Evolutionary conservation across 2,113 vertebrate genomes (phyloP).

Genomic region (Macrotis lagotis): DNA sequence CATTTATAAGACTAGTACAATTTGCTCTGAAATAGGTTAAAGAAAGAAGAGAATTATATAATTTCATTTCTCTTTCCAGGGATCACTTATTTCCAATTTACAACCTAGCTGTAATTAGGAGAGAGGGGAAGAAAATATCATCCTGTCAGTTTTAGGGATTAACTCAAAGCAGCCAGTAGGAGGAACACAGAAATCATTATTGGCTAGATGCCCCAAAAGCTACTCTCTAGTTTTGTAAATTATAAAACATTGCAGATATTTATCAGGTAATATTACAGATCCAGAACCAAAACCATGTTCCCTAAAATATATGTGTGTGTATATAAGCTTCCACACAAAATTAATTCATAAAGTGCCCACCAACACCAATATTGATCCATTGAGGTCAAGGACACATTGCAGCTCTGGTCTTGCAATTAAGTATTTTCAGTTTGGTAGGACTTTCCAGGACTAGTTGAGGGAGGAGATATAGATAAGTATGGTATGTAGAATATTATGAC

Average conservation of each 20-base stretch:
- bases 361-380: not conserved
- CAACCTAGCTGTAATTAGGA: not conserved
- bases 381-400: no score
- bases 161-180: not conserved
- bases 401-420: no score
- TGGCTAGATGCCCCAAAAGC: not conserved
- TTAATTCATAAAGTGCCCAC: not conserved
- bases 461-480: no score
- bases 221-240: not conserved
- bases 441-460: no score
- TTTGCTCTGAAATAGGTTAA: not conserved
- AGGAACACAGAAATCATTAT: not conserved
- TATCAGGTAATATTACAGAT: not conserved
- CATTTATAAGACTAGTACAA: not conserved
- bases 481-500: no score
- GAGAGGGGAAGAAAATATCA: not conserved
- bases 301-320: not conserved
- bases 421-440: no score
- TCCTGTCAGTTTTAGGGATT: not conserved
- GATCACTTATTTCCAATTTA: not conserved
- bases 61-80: not conserved
- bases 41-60: not conserved
- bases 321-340: not conserved
- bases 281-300: not conserved
- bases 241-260: not conserved